phyloP scores from a whole-genome alignment of 2,113 vertebrate species.

The Petroica traversi region DNA sequence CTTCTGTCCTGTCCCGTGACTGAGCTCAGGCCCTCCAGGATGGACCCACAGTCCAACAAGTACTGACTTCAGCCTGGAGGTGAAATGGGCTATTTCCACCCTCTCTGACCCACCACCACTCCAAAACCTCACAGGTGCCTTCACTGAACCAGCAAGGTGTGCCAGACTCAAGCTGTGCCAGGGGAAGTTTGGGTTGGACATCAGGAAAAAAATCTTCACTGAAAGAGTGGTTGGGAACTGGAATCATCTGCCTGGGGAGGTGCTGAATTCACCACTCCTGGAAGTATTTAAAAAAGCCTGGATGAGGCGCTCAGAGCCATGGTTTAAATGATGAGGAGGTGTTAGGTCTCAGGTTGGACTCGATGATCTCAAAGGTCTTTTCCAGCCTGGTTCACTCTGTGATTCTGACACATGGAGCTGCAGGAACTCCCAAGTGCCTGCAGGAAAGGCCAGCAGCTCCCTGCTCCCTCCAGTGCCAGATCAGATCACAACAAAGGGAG shows the following conservation, averaged over 20 bases:
- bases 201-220: neutral
- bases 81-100: neutral
- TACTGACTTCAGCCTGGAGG: neutral
- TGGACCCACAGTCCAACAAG: neutral
- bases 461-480: neutral
- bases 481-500: neutral
- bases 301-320: accelerated
- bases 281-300: accelerated
- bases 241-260: neutral
- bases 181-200: neutral
- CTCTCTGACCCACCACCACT: neutral
- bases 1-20: neutral
- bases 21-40: neutral
- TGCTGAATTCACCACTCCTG: neutral
- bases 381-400: neutral
- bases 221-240: neutral
- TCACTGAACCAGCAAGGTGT: neutral
- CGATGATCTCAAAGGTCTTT: neutral
- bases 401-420: neutral
- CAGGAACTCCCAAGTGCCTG: neutral
- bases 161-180: neutral
- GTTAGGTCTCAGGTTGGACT: neutral
- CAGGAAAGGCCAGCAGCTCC: neutral
- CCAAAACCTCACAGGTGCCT: neutral
- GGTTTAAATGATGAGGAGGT: neutral